These are phyloP conservation scores for Pantherophis guttatus DNA, from an alignment of 2,113 vertebrate species.

Conservation along the genomic window DNA sequence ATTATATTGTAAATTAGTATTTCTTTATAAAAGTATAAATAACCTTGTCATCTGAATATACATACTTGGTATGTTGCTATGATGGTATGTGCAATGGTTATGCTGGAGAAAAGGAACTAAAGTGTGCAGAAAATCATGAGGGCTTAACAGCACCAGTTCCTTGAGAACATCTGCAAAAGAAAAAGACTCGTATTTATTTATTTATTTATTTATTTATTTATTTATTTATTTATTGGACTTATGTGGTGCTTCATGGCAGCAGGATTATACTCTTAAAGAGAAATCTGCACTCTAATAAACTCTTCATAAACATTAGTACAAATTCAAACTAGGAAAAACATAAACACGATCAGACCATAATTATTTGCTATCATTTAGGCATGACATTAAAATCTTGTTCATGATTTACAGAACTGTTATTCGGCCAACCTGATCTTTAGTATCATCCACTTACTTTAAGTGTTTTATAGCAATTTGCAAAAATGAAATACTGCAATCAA, in stretches of 20 bases:
- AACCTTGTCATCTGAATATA: conserved; percentile 38
- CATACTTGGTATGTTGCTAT: conserved; percentile 98
- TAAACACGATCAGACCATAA: no score
- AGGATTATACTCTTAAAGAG: neutral
- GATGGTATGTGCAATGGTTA: conserved; percentile 99
- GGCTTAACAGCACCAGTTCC: conserved; percentile 96
- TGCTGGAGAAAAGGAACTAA: conserved; percentile 98
- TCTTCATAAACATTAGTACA: neutral
- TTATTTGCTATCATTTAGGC: neutral
- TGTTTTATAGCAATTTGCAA: neutral
- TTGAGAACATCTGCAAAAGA: conserved; percentile 91
- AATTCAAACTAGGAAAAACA: neutral
- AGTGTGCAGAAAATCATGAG: conserved; percentile 98
- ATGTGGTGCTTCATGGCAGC: no score
- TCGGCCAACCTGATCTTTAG: neutral
- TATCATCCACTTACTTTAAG: neutral
- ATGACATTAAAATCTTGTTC: neutral
- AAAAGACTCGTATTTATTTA: conserved; percentile 32
- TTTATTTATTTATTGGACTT: neutral
- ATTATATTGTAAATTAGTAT: neutral
- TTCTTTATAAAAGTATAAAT: neutral
- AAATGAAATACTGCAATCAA: neutral
- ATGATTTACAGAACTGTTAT: neutral
- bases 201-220: neutral
- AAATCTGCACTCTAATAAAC: neutral